These are phyloP conservation scores for Euschistus heros DNA, from an alignment of 1,140 invertebrate genomes.

Conservation along the genomic window DNA sequence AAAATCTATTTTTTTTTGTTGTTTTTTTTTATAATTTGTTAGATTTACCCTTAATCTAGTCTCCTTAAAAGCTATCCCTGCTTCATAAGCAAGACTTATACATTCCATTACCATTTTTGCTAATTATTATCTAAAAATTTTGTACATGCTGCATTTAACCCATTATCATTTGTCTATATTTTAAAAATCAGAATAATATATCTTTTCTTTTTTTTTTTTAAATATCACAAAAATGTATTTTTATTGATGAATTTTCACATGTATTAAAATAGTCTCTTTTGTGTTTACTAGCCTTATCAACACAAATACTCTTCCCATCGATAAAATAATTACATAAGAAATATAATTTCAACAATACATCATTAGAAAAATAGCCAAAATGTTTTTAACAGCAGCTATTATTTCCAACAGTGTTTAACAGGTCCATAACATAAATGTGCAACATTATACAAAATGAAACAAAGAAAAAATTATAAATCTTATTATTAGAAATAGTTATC, in stretches of 20 bases:
- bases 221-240: conserved; percentile 2
- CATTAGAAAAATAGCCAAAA: too few species aligned
- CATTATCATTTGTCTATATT: conserved; percentile 11
- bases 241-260: too few species aligned
- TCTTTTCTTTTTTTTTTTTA: neutral
- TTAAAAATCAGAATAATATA: conserved; percentile 14
- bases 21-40: neutral
- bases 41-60: neutral
- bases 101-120: conserved; percentile 12
- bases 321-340: too few species aligned
- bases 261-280: too few species aligned
- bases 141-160: conserved; percentile 21
- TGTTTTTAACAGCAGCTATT: too few species aligned
- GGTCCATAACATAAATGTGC: too few species aligned
- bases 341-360: too few species aligned
- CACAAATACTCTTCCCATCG: too few species aligned
- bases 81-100: conserved; percentile 15
- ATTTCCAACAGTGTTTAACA: too few species aligned
- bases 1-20: conserved; percentile 14
- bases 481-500: neutral
- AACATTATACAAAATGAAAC: neutral
- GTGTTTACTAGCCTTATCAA: too few species aligned
- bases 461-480: neutral
- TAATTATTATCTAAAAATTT: conserved; percentile 18
- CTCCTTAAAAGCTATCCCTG: neutral